Conservation (phyloP, 2,113 vertebrate species). For the Megaptera novaeangliae region DNA sequence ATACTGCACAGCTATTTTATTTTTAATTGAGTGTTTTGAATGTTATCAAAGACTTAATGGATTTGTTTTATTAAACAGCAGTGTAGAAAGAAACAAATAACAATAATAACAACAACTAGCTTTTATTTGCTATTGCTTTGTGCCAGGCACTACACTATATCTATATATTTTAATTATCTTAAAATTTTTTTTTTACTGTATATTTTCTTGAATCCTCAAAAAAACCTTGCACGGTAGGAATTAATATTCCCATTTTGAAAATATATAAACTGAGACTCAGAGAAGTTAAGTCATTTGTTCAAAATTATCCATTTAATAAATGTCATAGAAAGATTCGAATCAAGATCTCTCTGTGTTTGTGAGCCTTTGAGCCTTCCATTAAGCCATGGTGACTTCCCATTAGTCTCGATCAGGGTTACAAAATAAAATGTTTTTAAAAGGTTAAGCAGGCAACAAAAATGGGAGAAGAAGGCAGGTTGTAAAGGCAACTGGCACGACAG, state of each 20-base stretch:
- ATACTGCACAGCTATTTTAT: not conserved
- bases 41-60: not conserved
- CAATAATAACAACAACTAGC: not conserved
- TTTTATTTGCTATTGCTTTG: not conserved
- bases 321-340: not conserved
- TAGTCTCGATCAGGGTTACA: not conserved
- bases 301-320: not conserved
- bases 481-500: not conserved
- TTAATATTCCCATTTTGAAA: not conserved
- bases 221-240: not conserved
- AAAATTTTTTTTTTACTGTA: not conserved
- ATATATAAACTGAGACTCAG: not conserved
- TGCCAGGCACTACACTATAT: not conserved
- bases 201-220: conserved; percentile 6
- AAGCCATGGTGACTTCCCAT: not conserved
- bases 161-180: not conserved
- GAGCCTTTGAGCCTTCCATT: not conserved
- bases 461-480: not conserved
- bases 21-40: not conserved
- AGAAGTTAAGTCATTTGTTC: not conserved
- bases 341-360: not conserved
- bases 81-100: not conserved
- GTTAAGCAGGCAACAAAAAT: not conserved
- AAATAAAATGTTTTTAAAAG: not conserved
- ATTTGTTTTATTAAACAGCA: not conserved